phyloP scores from a whole-genome alignment of 2,113 vertebrate genomes.

The Copsychus sechellarum region DNA sequence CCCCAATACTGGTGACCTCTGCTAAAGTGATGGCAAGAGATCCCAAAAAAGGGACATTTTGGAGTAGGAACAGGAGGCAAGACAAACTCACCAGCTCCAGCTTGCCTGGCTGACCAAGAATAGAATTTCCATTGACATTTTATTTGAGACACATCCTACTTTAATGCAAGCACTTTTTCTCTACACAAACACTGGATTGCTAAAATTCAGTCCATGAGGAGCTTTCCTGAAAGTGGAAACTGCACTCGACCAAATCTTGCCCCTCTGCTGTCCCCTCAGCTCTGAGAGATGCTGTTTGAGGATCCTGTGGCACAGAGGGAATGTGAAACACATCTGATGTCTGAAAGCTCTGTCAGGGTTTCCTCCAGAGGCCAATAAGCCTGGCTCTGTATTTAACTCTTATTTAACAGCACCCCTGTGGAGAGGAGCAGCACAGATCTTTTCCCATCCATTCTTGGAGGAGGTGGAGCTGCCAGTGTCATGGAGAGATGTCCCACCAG shows the following conservation, averaged over 20 bases:
- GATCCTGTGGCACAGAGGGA: not conserved
- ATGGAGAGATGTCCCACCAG: slow-evolving; percentile 32
- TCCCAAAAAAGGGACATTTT: not conserved
- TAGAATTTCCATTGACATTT: not conserved
- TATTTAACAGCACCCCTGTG: slow-evolving; percentile 5
- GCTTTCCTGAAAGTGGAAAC: not conserved
- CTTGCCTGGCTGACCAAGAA: not conserved
- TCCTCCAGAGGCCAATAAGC: not conserved
- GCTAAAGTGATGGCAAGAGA: not conserved
- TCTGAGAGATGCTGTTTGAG: not conserved
- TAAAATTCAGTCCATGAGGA: not conserved
- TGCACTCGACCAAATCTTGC: not conserved
- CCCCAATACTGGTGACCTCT: not conserved
- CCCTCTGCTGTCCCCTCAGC: not conserved
- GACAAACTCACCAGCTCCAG: not conserved
- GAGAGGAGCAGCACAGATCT: not conserved
- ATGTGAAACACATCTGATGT: not conserved
- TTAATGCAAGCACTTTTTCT: not conserved
- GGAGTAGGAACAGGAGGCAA: not conserved
- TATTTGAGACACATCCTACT: not conserved
- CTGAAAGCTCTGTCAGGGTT: not conserved
- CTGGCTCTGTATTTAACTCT: slow-evolving; percentile 17
- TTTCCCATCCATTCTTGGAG: slow-evolving; percentile 21
- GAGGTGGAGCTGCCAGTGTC: not conserved
- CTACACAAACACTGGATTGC: not conserved